Evolutionary conservation across 2,113 vertebrate species (phyloP), one percentile per base, ranked within the genome.

Genomic region (Urocitellus parryii): DNA sequence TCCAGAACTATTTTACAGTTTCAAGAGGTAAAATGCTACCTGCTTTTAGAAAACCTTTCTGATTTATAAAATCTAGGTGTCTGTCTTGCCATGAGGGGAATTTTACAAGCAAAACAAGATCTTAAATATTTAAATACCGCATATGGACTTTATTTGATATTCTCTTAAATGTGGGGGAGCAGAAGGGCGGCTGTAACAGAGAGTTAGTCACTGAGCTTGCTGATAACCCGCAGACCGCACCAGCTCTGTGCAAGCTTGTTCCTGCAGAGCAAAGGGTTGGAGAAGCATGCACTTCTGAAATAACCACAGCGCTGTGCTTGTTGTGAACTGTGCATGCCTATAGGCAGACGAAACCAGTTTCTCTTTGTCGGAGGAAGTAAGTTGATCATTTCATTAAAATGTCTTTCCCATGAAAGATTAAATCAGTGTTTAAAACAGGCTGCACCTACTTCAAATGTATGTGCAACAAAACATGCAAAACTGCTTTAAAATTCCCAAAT

Each of bases 71-170:
- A 63, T 70, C 18, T n/a, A 92, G 88, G 11, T n/a, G 67, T 32
- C n/a, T 83, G n/a, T 53, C 91, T 73, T 68, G 65, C 24, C 61
- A 34, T 78, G 85, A 85, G 24, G 39, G 25, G 16, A 65, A 85
- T 96, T 97, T 93, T 94, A 86, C 34, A 13, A 91, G 82, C 22
- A 95, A 88, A 96, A 68, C 25, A 68, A 32, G 29, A n/a, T 88
- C 48, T 39, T 96, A 94, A 88, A 93, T 96, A 97, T 95, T 96
- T 96, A 94, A 95, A 79, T 79, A 63, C 72, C 67, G 34, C 90
- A 96, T 29, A 70, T 78, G 74, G 39, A 37, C 88, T 80, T 95
- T 82, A 90, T 96, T 90, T 96, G 78, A 61, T 90, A 95, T 96
- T 96, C 73, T 96, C 37, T 96, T 90, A 68, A 95, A 45, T 53